phyloP scores from a whole-genome alignment of 2,888 invertebrate species.

The Trypoxylon attenuatum region DNA sequence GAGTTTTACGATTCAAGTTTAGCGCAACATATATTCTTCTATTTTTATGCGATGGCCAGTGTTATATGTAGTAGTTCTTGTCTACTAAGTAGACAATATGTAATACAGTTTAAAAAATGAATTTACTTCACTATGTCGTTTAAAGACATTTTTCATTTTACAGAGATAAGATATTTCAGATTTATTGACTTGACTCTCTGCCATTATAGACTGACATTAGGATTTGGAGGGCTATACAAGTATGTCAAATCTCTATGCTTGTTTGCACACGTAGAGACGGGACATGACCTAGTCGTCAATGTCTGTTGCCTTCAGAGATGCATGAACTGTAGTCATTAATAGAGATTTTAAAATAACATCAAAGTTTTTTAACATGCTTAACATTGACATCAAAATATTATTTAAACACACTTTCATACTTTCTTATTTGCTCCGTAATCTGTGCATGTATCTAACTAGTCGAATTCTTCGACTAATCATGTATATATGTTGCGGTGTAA shows the following conservation, averaged over 20 bases:
- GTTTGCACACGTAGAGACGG: slow-evolving; percentile 15
- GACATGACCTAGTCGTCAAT: too few species aligned
- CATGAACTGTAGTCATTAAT: too few species aligned
- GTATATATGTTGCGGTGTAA: too few species aligned
- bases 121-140: slow-evolving; percentile 4
- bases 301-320: too few species aligned
- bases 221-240: slow-evolving; percentile 87
- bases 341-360: too few species aligned
- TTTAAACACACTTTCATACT: too few species aligned
- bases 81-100: not conserved
- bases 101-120: not conserved
- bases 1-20: too few species aligned
- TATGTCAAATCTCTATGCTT: slow-evolving; percentile 76
- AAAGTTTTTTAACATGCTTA: too few species aligned
- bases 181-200: slow-evolving; percentile 45
- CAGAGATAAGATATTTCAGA: slow-evolving; percentile 41
- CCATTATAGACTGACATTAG: slow-evolving; percentile 81
- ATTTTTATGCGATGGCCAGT: not conserved
- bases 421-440: too few species aligned
- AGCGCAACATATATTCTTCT: not conserved
- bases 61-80: not conserved
- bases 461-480: too few species aligned
- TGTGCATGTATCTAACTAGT: too few species aligned
- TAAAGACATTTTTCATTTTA: slow-evolving; percentile 37
- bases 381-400: too few species aligned